These are phyloP conservation scores for Tipula unca DNA, from an alignment of 2,888 invertebrate species.

Conservation along the genomic window DNA sequence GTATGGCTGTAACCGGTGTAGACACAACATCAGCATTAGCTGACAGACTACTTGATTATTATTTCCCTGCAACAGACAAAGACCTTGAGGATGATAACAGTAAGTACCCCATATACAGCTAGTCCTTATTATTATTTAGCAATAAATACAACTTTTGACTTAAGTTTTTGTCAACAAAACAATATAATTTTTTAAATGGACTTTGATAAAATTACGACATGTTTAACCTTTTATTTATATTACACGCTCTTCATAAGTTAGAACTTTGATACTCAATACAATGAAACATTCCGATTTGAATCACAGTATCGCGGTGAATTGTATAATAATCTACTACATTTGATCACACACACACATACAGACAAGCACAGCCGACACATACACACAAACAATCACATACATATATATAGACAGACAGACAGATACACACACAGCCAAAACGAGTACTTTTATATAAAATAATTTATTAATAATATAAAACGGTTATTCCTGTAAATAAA, in stretches of 20 bases:
- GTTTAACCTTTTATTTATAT: not conserved
- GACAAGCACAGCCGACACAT: too few species aligned
- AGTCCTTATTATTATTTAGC: not conserved
- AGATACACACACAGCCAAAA: too few species aligned
- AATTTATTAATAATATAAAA: too few species aligned
- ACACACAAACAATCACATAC: too few species aligned
- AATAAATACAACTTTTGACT: not conserved
- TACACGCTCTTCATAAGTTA: not conserved
- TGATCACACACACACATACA: too few species aligned
- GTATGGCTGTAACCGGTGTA: slow-evolving; percentile 55
- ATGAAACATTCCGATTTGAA: too few species aligned
- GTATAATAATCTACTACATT: too few species aligned
- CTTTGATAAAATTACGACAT: not conserved
- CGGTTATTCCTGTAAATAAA: too few species aligned
- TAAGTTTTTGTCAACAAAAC: not conserved
- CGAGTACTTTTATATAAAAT: too few species aligned
- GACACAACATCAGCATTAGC: slow-evolving; percentile 60
- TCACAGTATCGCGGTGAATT: too few species aligned
- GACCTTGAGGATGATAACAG: slow-evolving; percentile 44
- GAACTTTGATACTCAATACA: not conserved
- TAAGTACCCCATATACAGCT: slow-evolving; percentile 32
- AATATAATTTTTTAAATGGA: not conserved
- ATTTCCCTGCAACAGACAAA: slow-evolving; percentile 55
- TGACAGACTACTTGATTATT: slow-evolving; percentile 64
- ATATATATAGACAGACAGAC: too few species aligned